Percentiles rank a stretch among this genome's conserved stretches.
Conservation (phyloP, 1,140 invertebrate genomes). For the Calycopis cecrops region DNA sequence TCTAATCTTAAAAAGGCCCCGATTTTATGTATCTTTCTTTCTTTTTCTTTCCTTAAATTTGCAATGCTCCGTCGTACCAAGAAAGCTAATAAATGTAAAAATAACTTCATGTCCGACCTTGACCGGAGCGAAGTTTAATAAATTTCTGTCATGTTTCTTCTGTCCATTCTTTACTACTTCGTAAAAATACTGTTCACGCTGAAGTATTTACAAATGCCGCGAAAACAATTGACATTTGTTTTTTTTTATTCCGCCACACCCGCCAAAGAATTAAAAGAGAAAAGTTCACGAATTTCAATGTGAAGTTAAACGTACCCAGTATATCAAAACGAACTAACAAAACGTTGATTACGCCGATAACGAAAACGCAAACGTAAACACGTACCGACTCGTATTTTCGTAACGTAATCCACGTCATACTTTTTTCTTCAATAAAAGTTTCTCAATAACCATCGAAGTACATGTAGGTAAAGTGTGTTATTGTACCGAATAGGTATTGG, state of each 20-base stretch:
- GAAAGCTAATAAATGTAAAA: slow-evolving; percentile 6
- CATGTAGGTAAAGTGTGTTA: not conserved
- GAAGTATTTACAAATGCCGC: too few species aligned
- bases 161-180: too few species aligned
- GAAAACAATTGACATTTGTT: not conserved
- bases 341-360: not conserved
- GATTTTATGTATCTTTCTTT: too few species aligned
- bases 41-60: too few species aligned
- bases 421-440: not conserved
- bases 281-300: too few species aligned
- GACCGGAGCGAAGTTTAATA: slow-evolving; percentile 1
- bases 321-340: not conserved
- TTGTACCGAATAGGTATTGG: slow-evolving; percentile 32
- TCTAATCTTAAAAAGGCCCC: too few species aligned
- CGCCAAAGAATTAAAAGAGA: too few species aligned
- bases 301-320: too few species aligned
- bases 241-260: too few species aligned
- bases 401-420: not conserved
- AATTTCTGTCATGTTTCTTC: not conserved
- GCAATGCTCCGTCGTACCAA: not conserved
- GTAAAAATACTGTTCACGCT: too few species aligned
- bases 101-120: slow-evolving; percentile 1
- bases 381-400: not conserved
- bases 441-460: not conserved
- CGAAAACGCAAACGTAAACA: not conserved